Percentiles rank a stretch among this genome's conserved stretches.
Conservation (phyloP, 2,888 invertebrate genomes). For the Cabera pusaria region DNA sequence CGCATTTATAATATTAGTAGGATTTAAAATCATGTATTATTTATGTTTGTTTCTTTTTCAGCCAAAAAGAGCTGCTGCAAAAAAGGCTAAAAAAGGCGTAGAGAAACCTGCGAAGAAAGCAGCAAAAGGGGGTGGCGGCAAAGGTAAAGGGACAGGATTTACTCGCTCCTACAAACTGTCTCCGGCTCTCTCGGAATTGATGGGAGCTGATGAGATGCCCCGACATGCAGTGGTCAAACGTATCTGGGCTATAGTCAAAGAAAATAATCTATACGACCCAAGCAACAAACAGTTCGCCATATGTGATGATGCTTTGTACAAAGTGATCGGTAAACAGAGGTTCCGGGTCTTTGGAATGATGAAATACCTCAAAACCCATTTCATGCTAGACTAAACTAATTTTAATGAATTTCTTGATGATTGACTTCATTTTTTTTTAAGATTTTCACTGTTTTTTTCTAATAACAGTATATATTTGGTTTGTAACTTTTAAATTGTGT, state of each 20-base stretch:
- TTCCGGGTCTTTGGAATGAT: conserved; percentile 98
- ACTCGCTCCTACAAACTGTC: conserved; percentile 93
- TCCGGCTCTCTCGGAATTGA: conserved; percentile 91
- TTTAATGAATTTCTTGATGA: too few species aligned
- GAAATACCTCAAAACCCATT: conserved; percentile 97
- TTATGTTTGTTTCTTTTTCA: too few species aligned
- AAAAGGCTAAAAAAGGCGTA: conserved; percentile 42
- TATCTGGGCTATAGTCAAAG: conserved; percentile 95
- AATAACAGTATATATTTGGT: too few species aligned
- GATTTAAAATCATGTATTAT: too few species aligned
- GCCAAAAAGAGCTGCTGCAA: conserved; percentile 34
- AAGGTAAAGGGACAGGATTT: conserved; percentile 87
- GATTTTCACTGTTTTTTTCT: too few species aligned
- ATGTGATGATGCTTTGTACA: conserved; percentile 94
- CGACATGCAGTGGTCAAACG: conserved; percentile 95
- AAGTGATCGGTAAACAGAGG: conserved; percentile 95
- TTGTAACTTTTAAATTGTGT: too few species aligned
- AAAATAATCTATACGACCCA: conserved; percentile 94
- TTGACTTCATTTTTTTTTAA: too few species aligned
- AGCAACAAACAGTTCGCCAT: conserved; percentile 97
- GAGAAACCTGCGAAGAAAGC: conserved; percentile 75
- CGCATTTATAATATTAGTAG: too few species aligned
- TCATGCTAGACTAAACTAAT: conserved; percentile 59
- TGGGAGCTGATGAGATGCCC: conserved; percentile 93
- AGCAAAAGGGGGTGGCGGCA: conserved; percentile 37